A percentile compares a stretch with the other conserved stretches of the same genome.
Evolutionary conservation across 35 echinoderm and acorn worm species (phyloP).

Genomic region (Apostichopus californicus): DNA sequence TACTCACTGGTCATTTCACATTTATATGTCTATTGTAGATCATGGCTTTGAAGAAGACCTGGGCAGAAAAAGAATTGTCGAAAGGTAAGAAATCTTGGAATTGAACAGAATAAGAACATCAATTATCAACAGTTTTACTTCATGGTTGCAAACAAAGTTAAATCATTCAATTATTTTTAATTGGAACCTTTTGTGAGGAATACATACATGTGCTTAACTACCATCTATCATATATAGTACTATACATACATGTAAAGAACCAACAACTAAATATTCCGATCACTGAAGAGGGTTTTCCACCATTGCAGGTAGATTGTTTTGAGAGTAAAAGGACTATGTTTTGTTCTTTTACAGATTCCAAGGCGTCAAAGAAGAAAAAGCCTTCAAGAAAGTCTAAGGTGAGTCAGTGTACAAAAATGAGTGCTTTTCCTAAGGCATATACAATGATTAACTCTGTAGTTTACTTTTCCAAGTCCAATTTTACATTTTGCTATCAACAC

Average conservation of each 20-base stretch:
- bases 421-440: no score
- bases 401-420: not conserved
- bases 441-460: not conserved
- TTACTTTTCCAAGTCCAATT: not conserved
- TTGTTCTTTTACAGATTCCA: not conserved
- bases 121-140: no score
- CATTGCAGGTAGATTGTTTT: no score
- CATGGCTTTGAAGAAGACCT: constrained; percentile 51
- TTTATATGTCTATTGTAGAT: constrained; percentile 22
- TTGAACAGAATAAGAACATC: no score
- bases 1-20: not conserved
- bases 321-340: not conserved
- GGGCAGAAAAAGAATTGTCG: constrained; percentile 47
- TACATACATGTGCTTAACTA: no score
- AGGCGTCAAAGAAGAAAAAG: not conserved
- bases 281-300: no score
- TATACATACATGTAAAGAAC: no score
- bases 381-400: not conserved
- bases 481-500: not conserved
- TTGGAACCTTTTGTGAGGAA: no score
- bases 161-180: no score
- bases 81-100: constrained; percentile 23
- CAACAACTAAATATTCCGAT: no score
- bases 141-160: no score
- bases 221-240: no score